Percentiles rank a stretch among this genome's conserved stretches.
Conservation (phyloP, 2,113 vertebrate species). For the Clarias gariepinus region DNA sequence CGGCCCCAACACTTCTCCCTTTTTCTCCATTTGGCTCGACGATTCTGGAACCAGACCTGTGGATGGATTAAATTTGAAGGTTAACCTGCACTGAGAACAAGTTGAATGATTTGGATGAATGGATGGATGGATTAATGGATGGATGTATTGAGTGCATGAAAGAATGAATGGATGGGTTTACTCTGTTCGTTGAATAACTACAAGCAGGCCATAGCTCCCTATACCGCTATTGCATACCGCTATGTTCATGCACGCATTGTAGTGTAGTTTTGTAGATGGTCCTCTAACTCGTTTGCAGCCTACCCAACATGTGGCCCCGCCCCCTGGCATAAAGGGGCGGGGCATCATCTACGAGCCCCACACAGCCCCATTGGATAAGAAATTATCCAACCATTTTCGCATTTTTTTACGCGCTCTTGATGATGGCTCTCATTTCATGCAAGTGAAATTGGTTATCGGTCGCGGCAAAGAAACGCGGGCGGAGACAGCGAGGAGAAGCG, state of each 20-base stretch:
- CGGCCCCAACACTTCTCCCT: conserved; percentile 98
- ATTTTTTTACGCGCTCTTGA: conserved; percentile 65
- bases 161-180: not conserved
- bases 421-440: conserved; percentile 73
- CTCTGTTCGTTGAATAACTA: not conserved
- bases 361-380: conserved; percentile 60
- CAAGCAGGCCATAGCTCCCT: not conserved
- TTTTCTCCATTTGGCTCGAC: conserved; percentile 97
- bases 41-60: conserved; percentile 99
- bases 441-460: conserved; percentile 88
- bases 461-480: conserved; percentile 74
- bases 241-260: not conserved
- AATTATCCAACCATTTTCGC: conserved; percentile 68
- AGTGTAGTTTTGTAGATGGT: not conserved
- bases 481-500: conserved; percentile 84
- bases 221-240: not conserved
- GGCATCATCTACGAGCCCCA: conserved; percentile 21
- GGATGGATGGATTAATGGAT: not conserved
- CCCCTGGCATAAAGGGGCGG: not conserved
- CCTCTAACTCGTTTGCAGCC: not conserved
- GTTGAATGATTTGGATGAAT: not conserved
- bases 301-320: not conserved
- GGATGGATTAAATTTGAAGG: not conserved
- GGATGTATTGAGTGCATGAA: no score
- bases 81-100: not conserved